Conservation (phyloP, 2,888 invertebrate genomes). For the Zaprionus lineosus region DNA sequence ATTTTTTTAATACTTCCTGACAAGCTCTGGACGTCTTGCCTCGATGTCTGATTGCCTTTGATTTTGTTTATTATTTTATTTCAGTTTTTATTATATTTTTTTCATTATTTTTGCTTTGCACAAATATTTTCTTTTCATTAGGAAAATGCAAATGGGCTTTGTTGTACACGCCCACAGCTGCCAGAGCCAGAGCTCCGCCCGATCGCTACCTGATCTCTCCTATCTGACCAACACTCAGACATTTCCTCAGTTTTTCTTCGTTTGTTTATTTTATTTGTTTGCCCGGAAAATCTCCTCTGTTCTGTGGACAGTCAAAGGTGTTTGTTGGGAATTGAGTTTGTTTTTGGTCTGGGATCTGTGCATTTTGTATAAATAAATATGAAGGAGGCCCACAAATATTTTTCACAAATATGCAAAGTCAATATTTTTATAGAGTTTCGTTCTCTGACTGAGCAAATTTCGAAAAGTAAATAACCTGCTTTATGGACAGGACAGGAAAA, state of each 20-base stretch:
- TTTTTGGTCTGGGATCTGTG: slow-evolving; percentile 48
- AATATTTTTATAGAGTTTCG: slow-evolving; percentile 52
- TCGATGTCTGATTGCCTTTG: slow-evolving; percentile 27
- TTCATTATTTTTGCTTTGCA: slow-evolving; percentile 31
- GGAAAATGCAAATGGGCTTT: slow-evolving; percentile 63
- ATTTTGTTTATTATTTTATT: slow-evolving; percentile 8
- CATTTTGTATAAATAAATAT: slow-evolving; percentile 59
- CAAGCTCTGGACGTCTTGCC: no score
- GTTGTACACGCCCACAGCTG: slow-evolving; percentile 57
- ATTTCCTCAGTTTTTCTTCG: slow-evolving; percentile 6
- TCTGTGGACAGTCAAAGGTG: slow-evolving; percentile 37
- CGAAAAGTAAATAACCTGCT: slow-evolving; percentile 38
- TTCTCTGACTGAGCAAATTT: slow-evolving; percentile 12
- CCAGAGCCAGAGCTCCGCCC: no score
- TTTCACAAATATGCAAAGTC: slow-evolving; percentile 61
- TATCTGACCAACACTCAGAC: slow-evolving; percentile 2
- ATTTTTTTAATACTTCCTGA: background rate
- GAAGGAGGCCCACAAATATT: slow-evolving; percentile 57
- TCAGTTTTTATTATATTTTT: slow-evolving; percentile 17
- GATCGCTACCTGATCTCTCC: slow-evolving; percentile 42
- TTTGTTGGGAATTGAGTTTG: slow-evolving; percentile 54
- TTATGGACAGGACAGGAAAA: background rate
- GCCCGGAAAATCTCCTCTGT: slow-evolving; percentile 13
- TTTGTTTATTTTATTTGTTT: slow-evolving; percentile 35
- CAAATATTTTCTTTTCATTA: slow-evolving; percentile 74